A percentile compares a stretch with the other conserved stretches of the same genome.
These are phyloP conservation scores for Struthio camelus DNA, from an alignment of 2,113 vertebrate species.

Conservation along the genomic window DNA sequence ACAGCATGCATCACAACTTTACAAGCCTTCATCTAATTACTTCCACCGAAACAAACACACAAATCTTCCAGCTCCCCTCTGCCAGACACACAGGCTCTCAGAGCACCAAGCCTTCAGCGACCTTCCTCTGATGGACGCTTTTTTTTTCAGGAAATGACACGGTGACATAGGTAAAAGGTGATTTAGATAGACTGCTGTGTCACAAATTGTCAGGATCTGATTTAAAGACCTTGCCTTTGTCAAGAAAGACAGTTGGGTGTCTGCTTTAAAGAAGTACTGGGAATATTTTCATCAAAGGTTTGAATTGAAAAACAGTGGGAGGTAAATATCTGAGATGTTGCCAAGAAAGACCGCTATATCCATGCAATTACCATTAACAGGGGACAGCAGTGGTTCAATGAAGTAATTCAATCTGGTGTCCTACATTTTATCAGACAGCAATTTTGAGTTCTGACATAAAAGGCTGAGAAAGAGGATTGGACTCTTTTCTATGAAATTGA, in stretches of 20 bases:
- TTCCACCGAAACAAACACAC: constrained; percentile 52
- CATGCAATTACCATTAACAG: constrained; percentile 86
- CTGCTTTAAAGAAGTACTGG: constrained; percentile 86
- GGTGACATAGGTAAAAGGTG: constrained; percentile 87
- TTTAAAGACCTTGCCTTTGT: constrained; percentile 88
- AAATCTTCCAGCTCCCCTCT: constrained; percentile 10
- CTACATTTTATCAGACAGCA: constrained; percentile 85
- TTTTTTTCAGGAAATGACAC: constrained; percentile 85
- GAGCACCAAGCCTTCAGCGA: constrained; percentile 62
- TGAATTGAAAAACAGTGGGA: constrained; percentile 90
- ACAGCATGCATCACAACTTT: neutral
- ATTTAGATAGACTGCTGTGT: constrained; percentile 91
- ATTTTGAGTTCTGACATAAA: constrained; percentile 79
- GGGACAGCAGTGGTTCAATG: constrained; percentile 81
- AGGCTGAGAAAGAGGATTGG: constrained; percentile 63
- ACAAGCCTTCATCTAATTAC: constrained; percentile 55
- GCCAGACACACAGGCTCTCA: constrained; percentile 13
- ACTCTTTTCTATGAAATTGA: constrained; percentile 67
- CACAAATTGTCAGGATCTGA: constrained; percentile 94
- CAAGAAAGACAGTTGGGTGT: constrained; percentile 85
- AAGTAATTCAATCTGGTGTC: constrained; percentile 86
- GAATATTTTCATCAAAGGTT: constrained; percentile 89
- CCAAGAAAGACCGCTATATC: constrained; percentile 82
- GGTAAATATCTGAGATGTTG: constrained; percentile 88
- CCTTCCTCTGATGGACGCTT: constrained; percentile 81